Conservation (phyloP, 2,797 vertebrate species). For the Helarctos malayanus region DNA sequence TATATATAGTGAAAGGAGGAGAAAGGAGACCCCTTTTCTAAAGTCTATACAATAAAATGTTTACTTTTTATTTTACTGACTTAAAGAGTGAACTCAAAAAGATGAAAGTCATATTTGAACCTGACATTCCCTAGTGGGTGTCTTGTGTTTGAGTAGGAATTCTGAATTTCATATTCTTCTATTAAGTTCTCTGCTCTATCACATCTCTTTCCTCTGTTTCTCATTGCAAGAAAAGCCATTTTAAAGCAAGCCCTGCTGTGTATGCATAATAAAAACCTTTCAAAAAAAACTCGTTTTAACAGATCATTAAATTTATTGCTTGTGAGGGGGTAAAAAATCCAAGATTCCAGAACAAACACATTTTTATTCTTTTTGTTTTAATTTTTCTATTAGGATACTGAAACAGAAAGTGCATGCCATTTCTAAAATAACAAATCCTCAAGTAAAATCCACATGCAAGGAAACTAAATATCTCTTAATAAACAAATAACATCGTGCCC, state of each 20-base stretch:
- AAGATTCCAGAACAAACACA: conserved; percentile 43
- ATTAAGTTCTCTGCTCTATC: neutral
- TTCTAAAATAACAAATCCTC: conserved; percentile 45
- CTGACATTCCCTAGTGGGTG: conserved; percentile 10
- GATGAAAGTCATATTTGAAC: conserved; percentile 67
- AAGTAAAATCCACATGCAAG: conserved; percentile 24
- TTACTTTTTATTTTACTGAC: conserved; percentile 8
- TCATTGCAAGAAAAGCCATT: conserved; percentile 60
- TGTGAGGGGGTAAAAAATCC: conserved; percentile 14
- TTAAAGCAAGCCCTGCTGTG: conserved; percentile 72
- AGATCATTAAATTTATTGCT: conserved; percentile 68
- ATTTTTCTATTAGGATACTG: conserved; percentile 68
- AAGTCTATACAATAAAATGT: conserved; percentile 52
- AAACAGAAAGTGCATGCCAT: neutral
- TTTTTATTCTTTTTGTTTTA: conserved; percentile 69
- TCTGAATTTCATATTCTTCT: conserved; percentile 55
- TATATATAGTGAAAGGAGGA: neutral
- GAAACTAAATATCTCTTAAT: conserved; percentile 51
- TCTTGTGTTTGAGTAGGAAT: conserved; percentile 72
- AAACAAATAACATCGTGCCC: neutral
- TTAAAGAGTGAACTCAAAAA: conserved; percentile 40
- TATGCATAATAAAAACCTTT: conserved; percentile 41
- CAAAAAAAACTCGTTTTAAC: conserved; percentile 74
- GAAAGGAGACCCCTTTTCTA: neutral
- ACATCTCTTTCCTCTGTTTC: neutral